phyloP scores from a whole-genome alignment of 2,888 invertebrate species.

The Sialis lutaria region DNA sequence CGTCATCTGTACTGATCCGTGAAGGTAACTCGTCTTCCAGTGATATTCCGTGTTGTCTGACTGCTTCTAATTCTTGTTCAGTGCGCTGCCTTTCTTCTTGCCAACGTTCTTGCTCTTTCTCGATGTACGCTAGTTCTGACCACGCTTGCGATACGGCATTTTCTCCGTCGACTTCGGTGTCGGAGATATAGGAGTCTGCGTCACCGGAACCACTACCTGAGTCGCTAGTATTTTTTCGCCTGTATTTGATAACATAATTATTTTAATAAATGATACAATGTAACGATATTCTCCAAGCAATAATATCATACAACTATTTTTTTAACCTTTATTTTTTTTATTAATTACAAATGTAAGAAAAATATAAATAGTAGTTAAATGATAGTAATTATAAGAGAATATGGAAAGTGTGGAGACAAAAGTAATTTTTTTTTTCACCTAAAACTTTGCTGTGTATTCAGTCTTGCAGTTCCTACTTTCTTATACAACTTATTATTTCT shows the following conservation, averaged over 20 bases:
- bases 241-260: background rate
- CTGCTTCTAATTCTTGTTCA: constrained; percentile 64
- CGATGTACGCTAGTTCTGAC: constrained; percentile 67
- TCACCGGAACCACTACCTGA: background rate
- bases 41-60: constrained; percentile 54
- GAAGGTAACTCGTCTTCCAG: constrained; percentile 76
- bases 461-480: constrained; percentile 31
- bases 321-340: background rate
- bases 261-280: background rate
- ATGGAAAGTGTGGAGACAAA: no score
- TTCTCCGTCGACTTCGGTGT: constrained; percentile 35
- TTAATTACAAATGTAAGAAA: background rate
- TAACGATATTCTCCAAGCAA: background rate
- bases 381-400: no score
- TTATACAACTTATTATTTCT: constrained; percentile 60
- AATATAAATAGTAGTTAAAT: no score
- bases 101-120: constrained; percentile 70
- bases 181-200: constrained; percentile 6
- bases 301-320: background rate
- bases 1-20: constrained; percentile 71
- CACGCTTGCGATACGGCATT: constrained; percentile 63
- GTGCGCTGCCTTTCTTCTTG: constrained; percentile 57
- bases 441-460: constrained; percentile 38
- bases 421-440: no score
- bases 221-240: background rate